Percentiles rank a stretch among this genome's conserved stretches.
phyloP scores from a whole-genome alignment of 1,140 invertebrate genomes.

The Orussus abietinus region DNA sequence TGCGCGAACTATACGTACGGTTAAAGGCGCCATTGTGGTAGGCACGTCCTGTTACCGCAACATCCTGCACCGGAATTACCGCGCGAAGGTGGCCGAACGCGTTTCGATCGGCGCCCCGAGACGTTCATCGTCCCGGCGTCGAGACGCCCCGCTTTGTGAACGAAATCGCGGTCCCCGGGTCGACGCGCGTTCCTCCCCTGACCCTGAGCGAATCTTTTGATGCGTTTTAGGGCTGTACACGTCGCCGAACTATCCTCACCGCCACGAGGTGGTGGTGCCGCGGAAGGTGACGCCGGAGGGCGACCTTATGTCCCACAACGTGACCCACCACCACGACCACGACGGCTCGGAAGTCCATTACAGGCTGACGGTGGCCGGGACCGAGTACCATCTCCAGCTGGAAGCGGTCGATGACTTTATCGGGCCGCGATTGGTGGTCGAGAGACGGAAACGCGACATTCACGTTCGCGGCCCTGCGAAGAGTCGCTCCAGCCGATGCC shows the following conservation, averaged over 20 bases:
- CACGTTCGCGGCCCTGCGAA: constrained; percentile 53
- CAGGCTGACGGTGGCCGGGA: constrained; percentile 53
- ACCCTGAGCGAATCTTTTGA: not conserved
- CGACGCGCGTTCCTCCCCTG: too few relatives aligned
- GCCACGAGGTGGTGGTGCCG: constrained; percentile 58
- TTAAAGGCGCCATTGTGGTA: too few relatives aligned
- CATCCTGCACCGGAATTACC: too few relatives aligned
- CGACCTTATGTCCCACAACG: constrained; percentile 54
- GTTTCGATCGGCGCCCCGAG: too few relatives aligned
- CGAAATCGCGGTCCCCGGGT: too few relatives aligned
- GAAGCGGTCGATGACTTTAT: constrained; percentile 66
- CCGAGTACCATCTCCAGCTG: constrained; percentile 56
- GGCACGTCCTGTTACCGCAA: too few relatives aligned
- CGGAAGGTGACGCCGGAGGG: constrained; percentile 56
- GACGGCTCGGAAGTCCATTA: constrained; percentile 54
- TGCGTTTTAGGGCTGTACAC: constrained; percentile 51
- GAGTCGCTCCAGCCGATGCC: constrained; percentile 59
- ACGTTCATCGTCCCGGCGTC: too few relatives aligned
- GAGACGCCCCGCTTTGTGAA: too few relatives aligned
- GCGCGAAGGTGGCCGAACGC: too few relatives aligned
- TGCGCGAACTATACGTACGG: too few relatives aligned
- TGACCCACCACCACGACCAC: constrained; percentile 53
- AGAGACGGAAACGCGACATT: constrained; percentile 59
- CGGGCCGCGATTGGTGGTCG: constrained; percentile 65
- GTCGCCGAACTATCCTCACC: constrained; percentile 32